Conservation (phyloP, 2,797 vertebrate genomes). For the Taeniopygia guttata region DNA sequence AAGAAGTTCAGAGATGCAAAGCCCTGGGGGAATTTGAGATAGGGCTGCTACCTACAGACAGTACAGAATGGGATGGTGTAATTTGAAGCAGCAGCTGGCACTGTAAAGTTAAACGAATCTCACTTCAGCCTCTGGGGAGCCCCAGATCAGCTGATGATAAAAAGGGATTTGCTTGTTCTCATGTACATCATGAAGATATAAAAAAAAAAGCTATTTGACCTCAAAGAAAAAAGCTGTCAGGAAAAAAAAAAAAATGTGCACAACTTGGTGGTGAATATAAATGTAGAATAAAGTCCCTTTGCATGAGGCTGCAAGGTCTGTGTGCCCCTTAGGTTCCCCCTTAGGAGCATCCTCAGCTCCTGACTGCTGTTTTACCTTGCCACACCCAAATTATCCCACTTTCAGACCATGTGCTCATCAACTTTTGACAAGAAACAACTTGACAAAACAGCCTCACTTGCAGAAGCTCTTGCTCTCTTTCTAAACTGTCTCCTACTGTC, state of each 20-base stretch:
- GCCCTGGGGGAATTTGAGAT: not conserved
- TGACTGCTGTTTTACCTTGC: not conserved
- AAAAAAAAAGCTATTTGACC: not conserved
- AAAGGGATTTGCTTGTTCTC: not conserved
- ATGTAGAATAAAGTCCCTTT: not conserved
- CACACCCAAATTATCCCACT: not conserved
- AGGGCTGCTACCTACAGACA: not conserved
- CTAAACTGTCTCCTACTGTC: not conserved
- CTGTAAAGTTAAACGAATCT: not conserved
- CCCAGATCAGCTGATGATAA: not conserved
- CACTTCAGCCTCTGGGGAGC: not conserved
- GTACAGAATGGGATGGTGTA: not conserved
- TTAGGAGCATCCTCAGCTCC: not conserved
- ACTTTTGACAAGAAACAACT: not conserved
- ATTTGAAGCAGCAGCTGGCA: not conserved
- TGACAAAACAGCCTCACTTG: not conserved
- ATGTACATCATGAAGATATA: not conserved
- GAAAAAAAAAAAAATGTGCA: not conserved
- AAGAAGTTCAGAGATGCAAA: not conserved
- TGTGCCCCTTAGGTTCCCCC: not conserved
- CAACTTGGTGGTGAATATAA: not conserved
- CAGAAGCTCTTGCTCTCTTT: not conserved
- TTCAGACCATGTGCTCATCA: not conserved
- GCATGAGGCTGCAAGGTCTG: not conserved
- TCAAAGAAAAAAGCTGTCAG: not conserved